Conservation (phyloP, 1,140 invertebrate genomes). For the Psilanteris sp. region DNA sequence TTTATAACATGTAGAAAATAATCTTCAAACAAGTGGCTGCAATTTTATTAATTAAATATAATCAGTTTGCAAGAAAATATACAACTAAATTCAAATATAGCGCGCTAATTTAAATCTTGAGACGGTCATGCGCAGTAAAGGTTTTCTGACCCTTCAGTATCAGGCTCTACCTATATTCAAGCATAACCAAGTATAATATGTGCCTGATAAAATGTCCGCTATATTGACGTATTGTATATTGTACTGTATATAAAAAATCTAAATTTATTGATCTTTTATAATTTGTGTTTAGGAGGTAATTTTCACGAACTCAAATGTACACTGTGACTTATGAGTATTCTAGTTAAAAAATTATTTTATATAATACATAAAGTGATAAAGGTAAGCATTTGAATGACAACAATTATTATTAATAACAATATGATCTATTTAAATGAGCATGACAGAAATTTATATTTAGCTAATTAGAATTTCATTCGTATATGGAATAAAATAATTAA, state of each 20-base stretch:
- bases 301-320: background rate
- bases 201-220: constrained; percentile 36
- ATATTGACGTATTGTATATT: constrained; percentile 31
- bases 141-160: constrained; percentile 6
- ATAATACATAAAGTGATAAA: too few species aligned
- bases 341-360: too few species aligned
- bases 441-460: too few species aligned
- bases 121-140: constrained; percentile 7
- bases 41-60: too few species aligned
- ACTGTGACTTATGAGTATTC: too few species aligned
- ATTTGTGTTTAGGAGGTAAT: constrained; percentile 11
- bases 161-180: constrained; percentile 17
- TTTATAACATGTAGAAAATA: too few species aligned
- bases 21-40: too few species aligned
- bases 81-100: constrained; percentile 5
- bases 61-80: too few species aligned
- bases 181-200: constrained; percentile 2
- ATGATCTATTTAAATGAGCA: too few species aligned
- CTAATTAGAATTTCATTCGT: too few species aligned
- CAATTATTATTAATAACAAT: too few species aligned
- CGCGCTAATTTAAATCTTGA: constrained; percentile 13
- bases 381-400: constrained; percentile 15
- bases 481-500: too few species aligned
- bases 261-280: constrained; percentile 4
- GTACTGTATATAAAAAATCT: constrained; percentile 11